A percentile compares a stretch with the other conserved stretches of the same genome.
phyloP scores from a whole-genome alignment of 2,888 invertebrate species.

The Pegoplata infirma region DNA sequence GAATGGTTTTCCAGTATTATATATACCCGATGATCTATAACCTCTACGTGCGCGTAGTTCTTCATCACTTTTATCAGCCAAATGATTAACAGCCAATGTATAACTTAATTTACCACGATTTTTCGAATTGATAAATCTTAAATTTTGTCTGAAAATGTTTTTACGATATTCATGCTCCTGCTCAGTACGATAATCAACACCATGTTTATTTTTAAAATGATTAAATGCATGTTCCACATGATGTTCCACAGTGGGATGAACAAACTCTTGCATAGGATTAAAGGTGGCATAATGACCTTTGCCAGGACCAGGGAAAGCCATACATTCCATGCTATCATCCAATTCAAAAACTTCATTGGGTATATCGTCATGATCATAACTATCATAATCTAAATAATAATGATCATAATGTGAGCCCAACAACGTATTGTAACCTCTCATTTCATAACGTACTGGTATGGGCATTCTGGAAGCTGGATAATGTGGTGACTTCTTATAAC shows the following conservation, averaged over 20 bases:
- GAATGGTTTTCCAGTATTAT: slow-evolving; percentile 88
- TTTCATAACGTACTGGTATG: slow-evolving; percentile 91
- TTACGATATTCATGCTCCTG: slow-evolving; percentile 85
- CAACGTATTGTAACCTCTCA: slow-evolving; percentile 94
- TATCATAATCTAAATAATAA: slow-evolving; percentile 90
- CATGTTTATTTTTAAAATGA: slow-evolving; percentile 85
- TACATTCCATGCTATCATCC: slow-evolving; percentile 82
- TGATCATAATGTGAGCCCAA: slow-evolving; percentile 98
- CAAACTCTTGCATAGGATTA: slow-evolving; percentile 96
- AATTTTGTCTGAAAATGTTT: slow-evolving; percentile 91
- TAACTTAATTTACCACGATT: slow-evolving; percentile 88
- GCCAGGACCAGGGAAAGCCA: slow-evolving; percentile 93
- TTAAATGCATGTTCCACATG: slow-evolving; percentile 88
- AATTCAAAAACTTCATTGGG: slow-evolving; percentile 85
- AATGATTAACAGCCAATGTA: slow-evolving; percentile 89
- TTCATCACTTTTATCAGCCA: slow-evolving; percentile 88
- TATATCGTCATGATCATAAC: slow-evolving; percentile 83
- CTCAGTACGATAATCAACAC: slow-evolving; percentile 82
- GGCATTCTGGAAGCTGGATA: slow-evolving; percentile 79
- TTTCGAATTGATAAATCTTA: slow-evolving; percentile 88
- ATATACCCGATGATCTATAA: slow-evolving; percentile 80
- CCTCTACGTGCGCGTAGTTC: slow-evolving; percentile 89
- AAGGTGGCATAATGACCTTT: slow-evolving; percentile 89
- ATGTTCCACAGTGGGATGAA: slow-evolving; percentile 84
- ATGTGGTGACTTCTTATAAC: slow-evolving; percentile 82